Evolutionary conservation across 2,113 vertebrate genomes (phyloP).

Genomic region (Syngnathus scovelli): DNA sequence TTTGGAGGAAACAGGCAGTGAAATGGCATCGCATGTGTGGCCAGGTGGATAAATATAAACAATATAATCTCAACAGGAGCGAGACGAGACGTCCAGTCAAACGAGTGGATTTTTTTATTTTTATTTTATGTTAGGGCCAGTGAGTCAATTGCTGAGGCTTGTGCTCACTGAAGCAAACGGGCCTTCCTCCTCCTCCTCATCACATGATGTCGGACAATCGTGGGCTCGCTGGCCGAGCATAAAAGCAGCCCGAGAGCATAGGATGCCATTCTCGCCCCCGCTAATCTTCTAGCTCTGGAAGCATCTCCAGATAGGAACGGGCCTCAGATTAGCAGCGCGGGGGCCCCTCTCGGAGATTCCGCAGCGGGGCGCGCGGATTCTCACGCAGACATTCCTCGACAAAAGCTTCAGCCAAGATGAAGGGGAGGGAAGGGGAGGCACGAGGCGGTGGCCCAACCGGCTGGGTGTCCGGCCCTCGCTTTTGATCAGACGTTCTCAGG

Average conservation of each 20-base stretch:
- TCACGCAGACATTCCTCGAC: constrained; percentile 42
- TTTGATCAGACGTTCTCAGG: constrained; percentile 37
- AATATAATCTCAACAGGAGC: background rate
- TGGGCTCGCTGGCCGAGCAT: constrained; percentile 44
- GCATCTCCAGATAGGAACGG: constrained; percentile 36
- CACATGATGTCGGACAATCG: background rate
- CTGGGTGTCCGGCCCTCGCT: constrained; percentile 46
- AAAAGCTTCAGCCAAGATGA: constrained; percentile 43
- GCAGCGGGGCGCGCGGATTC: constrained; percentile 34
- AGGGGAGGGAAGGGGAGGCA: constrained; percentile 25
- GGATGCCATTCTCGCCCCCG: constrained; percentile 52
- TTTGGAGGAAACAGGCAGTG: too few relatives aligned
- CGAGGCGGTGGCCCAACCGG: constrained; percentile 35
- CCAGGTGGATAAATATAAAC: too few relatives aligned
- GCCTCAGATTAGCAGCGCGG: constrained; percentile 53
- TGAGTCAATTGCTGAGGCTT: too few relatives aligned
- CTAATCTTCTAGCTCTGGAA: constrained; percentile 38
- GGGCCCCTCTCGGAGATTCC: constrained; percentile 44
- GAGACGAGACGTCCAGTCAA: background rate
- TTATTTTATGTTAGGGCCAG: too few relatives aligned
- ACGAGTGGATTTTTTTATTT: too few relatives aligned
- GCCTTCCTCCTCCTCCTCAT: constrained; percentile 15
- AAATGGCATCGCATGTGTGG: too few relatives aligned
- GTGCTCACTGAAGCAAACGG: background rate
- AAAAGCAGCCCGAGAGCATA: constrained; percentile 39